These are phyloP conservation scores for Lamprotornis superbus DNA, from an alignment of 2,113 vertebrate genomes.

Conservation along the genomic window DNA sequence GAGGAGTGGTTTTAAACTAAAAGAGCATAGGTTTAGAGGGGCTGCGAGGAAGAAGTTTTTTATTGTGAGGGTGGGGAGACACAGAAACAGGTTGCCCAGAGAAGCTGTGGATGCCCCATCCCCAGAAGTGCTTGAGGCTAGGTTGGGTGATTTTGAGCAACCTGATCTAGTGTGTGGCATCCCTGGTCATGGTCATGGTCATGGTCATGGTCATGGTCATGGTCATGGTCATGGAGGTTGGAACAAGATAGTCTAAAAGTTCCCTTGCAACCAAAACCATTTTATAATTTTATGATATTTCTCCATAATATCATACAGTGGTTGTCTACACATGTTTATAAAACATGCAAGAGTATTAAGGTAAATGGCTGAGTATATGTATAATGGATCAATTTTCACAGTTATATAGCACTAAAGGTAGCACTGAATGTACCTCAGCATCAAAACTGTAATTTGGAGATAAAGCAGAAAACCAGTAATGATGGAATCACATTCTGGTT, in stretches of 20 bases:
- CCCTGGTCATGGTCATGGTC: neutral
- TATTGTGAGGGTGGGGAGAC: neutral
- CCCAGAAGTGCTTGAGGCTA: neutral
- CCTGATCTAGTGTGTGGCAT: too few species aligned
- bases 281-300: neutral
- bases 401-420: neutral
- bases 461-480: neutral
- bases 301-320: neutral
- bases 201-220: too few species aligned
- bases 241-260: neutral
- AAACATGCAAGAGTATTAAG: neutral
- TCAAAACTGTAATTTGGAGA: neutral
- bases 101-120: neutral
- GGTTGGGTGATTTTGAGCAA: neutral
- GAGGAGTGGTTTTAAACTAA: neutral
- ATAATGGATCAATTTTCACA: neutral
- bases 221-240: neutral
- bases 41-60: neutral
- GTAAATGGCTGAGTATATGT: neutral
- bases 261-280: neutral
- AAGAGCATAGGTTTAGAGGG: neutral
- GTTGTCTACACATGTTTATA: neutral
- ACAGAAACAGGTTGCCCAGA: neutral
- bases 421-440: neutral
- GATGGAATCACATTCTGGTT: neutral